Evolutionary conservation across 2,797 vertebrate species (phyloP), one percentile per base, ranked within the genome.

Genomic region (Oreochromis grahami): DNA sequence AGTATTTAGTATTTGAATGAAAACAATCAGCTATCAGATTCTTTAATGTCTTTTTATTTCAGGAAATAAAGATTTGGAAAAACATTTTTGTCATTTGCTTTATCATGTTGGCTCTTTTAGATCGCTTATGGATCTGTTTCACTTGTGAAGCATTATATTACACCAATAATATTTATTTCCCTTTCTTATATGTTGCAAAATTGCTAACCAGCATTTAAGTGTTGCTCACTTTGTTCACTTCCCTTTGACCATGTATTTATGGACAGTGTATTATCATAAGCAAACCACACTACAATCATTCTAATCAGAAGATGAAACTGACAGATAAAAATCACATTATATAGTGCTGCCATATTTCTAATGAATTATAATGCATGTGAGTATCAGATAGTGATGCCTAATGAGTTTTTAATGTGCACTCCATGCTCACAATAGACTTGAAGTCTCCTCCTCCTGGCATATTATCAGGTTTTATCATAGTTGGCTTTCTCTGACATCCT

Each of bases 401-500:
- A 93, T 55, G 63, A 90, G 86, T 88, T 94, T 91, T 86, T 94
- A 92, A 92, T 91, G 83, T 80, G 84, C 81, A 79, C 79, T 36
- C 45, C 53, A 24, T 87, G 88, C 91, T 87, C 77, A 91, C 80
- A 88, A 89, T 86, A 88, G 90, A 86, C 82, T 53, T 21, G 21
- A 91, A 93, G 83, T 89, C 86, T 87, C 80, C 84, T 87, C 82
- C 76, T 92, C 48, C 43, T 70, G 6, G 76, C 83, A 85, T 94
- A 88, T 94, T 94, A 95, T 94, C 94, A 81, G 88, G 68, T 83
- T 79, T 87, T 87, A 93, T 94, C 89, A 52, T 56, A 83, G 84
- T 87, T 81, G 84, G 79, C 78, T 17, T 11, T 90, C 85, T 79
- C 70, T 84, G 88, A 91, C 89, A 87, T 94, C 89, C 92, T 92